Conservation (phyloP, 2,888 invertebrate genomes). For the Drosophila nigricruria region DNA sequence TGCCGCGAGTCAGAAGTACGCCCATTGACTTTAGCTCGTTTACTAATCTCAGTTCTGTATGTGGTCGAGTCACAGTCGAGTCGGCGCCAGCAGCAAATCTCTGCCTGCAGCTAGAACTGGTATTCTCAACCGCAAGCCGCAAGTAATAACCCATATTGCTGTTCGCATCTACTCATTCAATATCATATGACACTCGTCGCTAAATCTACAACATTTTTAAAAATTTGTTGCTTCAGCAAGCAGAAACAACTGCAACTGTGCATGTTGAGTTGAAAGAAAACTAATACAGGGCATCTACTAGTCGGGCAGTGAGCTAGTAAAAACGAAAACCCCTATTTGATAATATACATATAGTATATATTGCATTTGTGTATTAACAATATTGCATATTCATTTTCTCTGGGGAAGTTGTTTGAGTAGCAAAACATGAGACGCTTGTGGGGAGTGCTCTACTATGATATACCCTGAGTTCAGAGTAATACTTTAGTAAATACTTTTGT, state of each 20-base stretch:
- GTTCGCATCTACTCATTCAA: neutral
- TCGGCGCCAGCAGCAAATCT: neutral
- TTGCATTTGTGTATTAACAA: neutral
- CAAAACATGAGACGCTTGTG: no score
- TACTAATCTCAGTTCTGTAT: conserved; percentile 31
- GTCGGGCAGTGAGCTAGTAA: neutral
- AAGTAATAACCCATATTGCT: conserved; percentile 8
- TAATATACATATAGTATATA: neutral
- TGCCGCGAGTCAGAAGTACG: conserved; percentile 20
- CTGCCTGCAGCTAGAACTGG: neutral
- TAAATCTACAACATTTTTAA: neutral
- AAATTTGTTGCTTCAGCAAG: neutral
- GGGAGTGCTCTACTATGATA: neutral
- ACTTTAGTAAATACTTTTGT: no score
- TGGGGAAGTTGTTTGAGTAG: conserved; percentile 55
- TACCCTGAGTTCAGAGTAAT: neutral
- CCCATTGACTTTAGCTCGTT: conserved; percentile 36
- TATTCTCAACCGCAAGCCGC: conserved; percentile 27
- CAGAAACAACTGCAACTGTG: no score
- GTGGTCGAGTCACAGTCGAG: neutral
- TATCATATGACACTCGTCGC: neutral
- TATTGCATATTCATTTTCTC: conserved; percentile 54
- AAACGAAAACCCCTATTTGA: neutral
- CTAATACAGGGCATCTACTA: neutral
- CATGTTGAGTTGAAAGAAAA: no score